Base-by-base conservation (phyloP, 2,797 vertebrate species). In the Periophthalmus magnuspinnatus region DNA sequence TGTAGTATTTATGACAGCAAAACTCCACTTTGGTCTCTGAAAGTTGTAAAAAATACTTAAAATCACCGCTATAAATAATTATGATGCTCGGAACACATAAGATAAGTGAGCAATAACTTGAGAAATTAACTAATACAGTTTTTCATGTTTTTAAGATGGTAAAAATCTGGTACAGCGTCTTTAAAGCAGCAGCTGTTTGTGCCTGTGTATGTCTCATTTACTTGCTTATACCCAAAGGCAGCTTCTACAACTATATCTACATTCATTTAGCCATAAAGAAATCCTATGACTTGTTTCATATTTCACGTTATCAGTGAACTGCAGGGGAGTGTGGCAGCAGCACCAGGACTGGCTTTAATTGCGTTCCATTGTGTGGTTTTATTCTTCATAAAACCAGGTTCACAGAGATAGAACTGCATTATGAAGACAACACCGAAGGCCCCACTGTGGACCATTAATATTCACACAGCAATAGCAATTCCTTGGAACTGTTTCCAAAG, bases 351-450 rank as follows among this genome's bases (percentile, higher is more conserved):
- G 57, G 75, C 78, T 86, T 88, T 88, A 90, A 91, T 89, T 88
- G 77, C 78, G 75, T 88, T 83, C 83, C 83, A 77, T 88, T 89
- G 88, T 82, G 79, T 74, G 67, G 75, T 86, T 84, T 88, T 90
- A 88, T 89, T 86, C 85, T 86, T 91, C 90, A 87, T 86, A 87
- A 45, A 88, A 90, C 89, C 86, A 88, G 80, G 86, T 87, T 88
- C 78, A 88, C 81, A 87, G 82, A 78, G 82, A 82, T 82, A 81
- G 81, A 85, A 90, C 87, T 86, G 83, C 80, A 88, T 89, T 86
- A 90, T 84, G 82, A 81, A 84, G 88, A 87, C 78, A 82, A 79
- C 83, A 86, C 85, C 89, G 85, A 77, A 81, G 83, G 82, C 83
- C 82, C 84, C 74, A 81, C 87, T 81, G 79, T 76, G 68, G 65